Percentiles rank a stretch among this genome's conserved stretches.
Conservation (phyloP, 2,113 vertebrate species). For the Myrmophylax atrothorax region DNA sequence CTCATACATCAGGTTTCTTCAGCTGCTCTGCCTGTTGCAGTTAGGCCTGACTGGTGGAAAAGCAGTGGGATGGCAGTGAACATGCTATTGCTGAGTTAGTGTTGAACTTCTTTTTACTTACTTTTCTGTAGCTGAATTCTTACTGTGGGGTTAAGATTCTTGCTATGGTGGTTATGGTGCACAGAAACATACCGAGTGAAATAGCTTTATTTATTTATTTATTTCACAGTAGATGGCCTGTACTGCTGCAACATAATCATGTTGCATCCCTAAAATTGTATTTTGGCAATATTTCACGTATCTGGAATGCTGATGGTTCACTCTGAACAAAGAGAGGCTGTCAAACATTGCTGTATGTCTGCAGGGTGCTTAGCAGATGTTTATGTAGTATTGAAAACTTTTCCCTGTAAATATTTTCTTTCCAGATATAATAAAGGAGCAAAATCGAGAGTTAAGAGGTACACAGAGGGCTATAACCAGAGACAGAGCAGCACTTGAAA, state of each 20-base stretch:
- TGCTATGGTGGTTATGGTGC: neutral
- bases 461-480: slow-evolving; percentile 96
- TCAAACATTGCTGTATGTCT: neutral
- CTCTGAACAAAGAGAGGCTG: neutral
- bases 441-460: slow-evolving; percentile 90
- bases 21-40: neutral
- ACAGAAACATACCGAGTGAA: neutral
- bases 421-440: slow-evolving; percentile 95
- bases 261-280: neutral
- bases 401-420: slow-evolving; percentile 54
- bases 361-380: neutral
- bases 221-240: neutral
- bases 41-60: neutral
- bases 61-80: neutral
- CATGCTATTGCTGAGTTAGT: neutral
- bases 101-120: neutral
- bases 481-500: slow-evolving; percentile 92
- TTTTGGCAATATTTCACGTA: neutral
- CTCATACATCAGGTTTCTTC: neutral
- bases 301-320: neutral
- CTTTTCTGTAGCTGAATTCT: neutral
- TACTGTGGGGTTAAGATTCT: neutral
- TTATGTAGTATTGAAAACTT: neutral
- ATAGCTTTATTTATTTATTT: neutral
- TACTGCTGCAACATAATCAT: neutral